Evolutionary conservation across 2,797 vertebrate species (phyloP).

Genomic region (Lagodon rhomboides): DNA sequence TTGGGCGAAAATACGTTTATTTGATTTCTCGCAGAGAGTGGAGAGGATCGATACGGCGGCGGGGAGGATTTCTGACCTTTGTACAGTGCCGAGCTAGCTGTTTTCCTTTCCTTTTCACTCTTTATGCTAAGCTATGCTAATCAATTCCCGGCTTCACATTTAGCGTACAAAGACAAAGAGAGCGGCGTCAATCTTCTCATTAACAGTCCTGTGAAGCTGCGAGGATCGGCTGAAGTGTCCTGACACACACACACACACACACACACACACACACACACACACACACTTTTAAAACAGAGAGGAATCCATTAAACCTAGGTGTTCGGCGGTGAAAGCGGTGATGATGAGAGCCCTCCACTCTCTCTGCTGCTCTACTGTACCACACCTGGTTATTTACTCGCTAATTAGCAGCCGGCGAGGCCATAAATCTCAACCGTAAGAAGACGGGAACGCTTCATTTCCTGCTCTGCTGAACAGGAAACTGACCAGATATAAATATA

Average conservation of each 20-base stretch:
- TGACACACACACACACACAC: no score
- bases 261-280: no score
- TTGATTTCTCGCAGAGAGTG: neutral
- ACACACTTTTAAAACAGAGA: neutral
- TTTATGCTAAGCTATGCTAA: neutral
- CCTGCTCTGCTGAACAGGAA: constrained; percentile 47
- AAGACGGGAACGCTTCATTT: constrained; percentile 55
- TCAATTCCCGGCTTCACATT: neutral
- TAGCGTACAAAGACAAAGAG: no score
- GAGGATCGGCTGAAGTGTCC: neutral
- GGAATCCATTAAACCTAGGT: neutral
- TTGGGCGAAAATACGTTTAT: neutral
- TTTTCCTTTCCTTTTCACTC: neutral
- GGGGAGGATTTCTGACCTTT: neutral
- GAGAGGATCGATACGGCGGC: neutral
- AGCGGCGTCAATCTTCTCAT: neutral
- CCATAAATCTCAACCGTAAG: constrained; percentile 39
- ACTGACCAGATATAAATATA: constrained; percentile 44
- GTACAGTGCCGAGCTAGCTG: neutral
- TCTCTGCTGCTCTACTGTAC: constrained; percentile 7
- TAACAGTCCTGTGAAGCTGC: neutral
- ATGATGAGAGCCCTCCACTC: neutral
- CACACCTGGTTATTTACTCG: constrained; percentile 39
- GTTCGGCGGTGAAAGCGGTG: neutral
- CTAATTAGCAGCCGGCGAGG: constrained; percentile 14